Percentiles rank a stretch among this genome's conserved stretches.
phyloP scores from a whole-genome alignment of 2,113 vertebrate species.

The Syngnathus typhle region DNA sequence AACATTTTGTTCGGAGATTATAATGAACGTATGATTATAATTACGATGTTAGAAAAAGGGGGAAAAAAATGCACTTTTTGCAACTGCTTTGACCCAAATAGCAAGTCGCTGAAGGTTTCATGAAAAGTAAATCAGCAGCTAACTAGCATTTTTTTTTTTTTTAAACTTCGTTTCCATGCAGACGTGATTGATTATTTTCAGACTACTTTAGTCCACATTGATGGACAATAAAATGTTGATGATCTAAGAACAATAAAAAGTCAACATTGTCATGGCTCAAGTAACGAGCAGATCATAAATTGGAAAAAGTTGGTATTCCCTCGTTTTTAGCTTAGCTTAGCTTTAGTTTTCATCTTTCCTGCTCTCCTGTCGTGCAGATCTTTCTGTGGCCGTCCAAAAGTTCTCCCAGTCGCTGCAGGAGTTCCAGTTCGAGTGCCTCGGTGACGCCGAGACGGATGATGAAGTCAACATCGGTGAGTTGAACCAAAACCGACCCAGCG shows the following conservation, averaged over 20 bases:
- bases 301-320: neutral
- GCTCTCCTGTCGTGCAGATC: slow-evolving; percentile 69
- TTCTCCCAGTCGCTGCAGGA: slow-evolving; percentile 92
- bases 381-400: slow-evolving; percentile 89
- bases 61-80: too few relatives aligned
- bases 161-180: neutral
- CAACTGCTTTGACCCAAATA: neutral
- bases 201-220: neutral
- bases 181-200: neutral
- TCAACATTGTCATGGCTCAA: neutral
- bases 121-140: neutral
- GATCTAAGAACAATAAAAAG: neutral
- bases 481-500: too few relatives aligned
- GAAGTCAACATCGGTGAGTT: slow-evolving; percentile 93
- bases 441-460: slow-evolving; percentile 92
- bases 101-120: neutral
- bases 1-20: neutral
- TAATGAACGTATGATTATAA: too few relatives aligned
- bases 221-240: neutral
- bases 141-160: neutral
- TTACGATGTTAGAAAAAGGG: too few relatives aligned
- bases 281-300: neutral
- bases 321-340: too few relatives aligned
- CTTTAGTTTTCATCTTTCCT: slow-evolving; percentile 8
- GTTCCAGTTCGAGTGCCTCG: slow-evolving; percentile 94